phyloP scores from a whole-genome alignment of 2,888 invertebrate genomes.

The Tetragonisca angustula region DNA sequence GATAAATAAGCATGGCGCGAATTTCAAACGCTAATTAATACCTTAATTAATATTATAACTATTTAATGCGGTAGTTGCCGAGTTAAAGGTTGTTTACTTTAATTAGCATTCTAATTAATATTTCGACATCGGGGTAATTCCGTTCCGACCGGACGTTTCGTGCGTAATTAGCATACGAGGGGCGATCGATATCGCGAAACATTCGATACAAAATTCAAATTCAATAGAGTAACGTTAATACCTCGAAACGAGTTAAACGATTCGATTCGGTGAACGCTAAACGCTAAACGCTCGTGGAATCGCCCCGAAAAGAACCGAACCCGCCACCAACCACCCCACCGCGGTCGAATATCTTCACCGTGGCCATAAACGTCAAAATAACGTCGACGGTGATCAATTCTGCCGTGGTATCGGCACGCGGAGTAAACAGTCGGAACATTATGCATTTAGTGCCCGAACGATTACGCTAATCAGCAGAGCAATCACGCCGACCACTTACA shows the following conservation, averaged over 20 bases:
- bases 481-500: slow-evolving; percentile 25
- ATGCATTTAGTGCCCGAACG: slow-evolving; percentile 26
- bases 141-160: neutral
- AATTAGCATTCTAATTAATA: slow-evolving; percentile 10
- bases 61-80: neutral
- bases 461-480: slow-evolving; percentile 23
- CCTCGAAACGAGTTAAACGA: neutral
- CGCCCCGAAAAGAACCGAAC: neutral
- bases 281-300: neutral
- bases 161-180: neutral
- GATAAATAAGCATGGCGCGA: slow-evolving; percentile 1
- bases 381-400: slow-evolving; percentile 10
- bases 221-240: neutral
- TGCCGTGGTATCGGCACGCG: neutral
- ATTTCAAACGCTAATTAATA: slow-evolving; percentile 7
- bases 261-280: neutral
- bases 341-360: neutral
- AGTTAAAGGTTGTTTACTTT: slow-evolving; percentile 18
- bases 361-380: neutral
- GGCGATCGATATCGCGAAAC: neutral
- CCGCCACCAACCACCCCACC: no score
- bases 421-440: slow-evolving; percentile 20
- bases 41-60: slow-evolving; percentile 12
- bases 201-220: neutral
- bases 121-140: neutral